Evolutionary conservation across 2,888 invertebrate species (phyloP), one percentile per base, ranked within the genome.

Genomic region (Tipula unca): DNA sequence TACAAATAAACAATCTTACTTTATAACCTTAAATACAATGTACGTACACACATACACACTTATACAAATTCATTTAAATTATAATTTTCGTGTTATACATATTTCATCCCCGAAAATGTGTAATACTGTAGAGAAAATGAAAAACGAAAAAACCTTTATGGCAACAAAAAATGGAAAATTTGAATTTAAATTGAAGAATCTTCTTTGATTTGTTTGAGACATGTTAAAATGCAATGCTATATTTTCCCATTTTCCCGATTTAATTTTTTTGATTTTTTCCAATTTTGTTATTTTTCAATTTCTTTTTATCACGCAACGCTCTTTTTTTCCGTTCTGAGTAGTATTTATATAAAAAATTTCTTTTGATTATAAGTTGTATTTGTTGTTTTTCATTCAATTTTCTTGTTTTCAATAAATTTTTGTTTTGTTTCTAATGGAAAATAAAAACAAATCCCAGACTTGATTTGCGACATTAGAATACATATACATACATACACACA

Each of bases 211-310:
- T 69, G 25, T 25, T 69, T 69, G 69, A 69, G 69, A 69, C 69
- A 69, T 69, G 69, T 69, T 69, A 69, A 69, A 69, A 69, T 69
- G 69, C 25, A 25, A 69, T 69, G 69, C 69, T 25, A 69, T n/a
- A n/a, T 48, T 48, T 48, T 48, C 48, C 48, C 48, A 20, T 25
- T 69, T 69, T 25, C 69, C 48, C 20, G 17, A 54, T 54, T 32
- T 32, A 6, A 8, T 54, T 54, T 42, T 35, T 35, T 35, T 35
- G n/a, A 32, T 48, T 48, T 48, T 48, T 3, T 25, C 25, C 69
- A 69, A 69, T 25, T 69, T 69, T 69, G 69, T 69, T 69, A 69
- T 69, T 69, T 69, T 69, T 69, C 69, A 69, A 69, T 69, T 69
- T 69, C 25, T 25, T 69, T 69, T 25, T 69, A 69, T 25, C 69